A percentile compares a stretch with the other conserved stretches of the same genome.
These are phyloP conservation scores for Piliocolobus tephrosceles DNA, from an alignment of 2,113 vertebrate genomes.

Conservation along the genomic window DNA sequence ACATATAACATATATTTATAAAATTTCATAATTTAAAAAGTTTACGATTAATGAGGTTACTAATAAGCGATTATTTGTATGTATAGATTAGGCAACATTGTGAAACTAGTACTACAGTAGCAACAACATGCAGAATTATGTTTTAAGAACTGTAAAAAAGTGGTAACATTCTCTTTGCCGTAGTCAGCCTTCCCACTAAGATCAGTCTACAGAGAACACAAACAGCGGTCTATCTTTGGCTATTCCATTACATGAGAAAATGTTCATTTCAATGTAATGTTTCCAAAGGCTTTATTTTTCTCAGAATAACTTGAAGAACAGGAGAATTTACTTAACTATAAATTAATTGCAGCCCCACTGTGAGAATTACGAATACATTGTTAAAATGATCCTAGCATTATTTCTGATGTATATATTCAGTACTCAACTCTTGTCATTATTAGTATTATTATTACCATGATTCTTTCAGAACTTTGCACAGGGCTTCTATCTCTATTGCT, in stretches of 20 bases:
- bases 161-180: background rate
- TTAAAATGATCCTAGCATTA: background rate
- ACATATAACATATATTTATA: background rate
- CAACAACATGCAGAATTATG: background rate
- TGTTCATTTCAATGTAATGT: background rate
- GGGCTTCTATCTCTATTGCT: background rate
- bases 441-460: background rate
- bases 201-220: background rate
- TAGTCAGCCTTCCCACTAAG: background rate
- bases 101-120: background rate
- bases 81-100: background rate
- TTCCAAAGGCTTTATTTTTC: background rate
- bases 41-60: background rate
- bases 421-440: background rate
- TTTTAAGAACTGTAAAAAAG: background rate
- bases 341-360: background rate
- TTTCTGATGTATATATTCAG: background rate
- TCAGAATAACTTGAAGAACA: background rate
- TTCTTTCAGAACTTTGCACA: background rate
- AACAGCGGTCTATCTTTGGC: background rate
- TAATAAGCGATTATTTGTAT: background rate
- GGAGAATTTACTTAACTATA: background rate
- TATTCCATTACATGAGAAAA: background rate
- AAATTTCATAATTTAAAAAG: background rate
- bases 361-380: background rate